Percentiles rank a stretch among this genome's conserved stretches.
Conservation (phyloP, 2,888 invertebrate species). For the Dynastes hyllus region DNA sequence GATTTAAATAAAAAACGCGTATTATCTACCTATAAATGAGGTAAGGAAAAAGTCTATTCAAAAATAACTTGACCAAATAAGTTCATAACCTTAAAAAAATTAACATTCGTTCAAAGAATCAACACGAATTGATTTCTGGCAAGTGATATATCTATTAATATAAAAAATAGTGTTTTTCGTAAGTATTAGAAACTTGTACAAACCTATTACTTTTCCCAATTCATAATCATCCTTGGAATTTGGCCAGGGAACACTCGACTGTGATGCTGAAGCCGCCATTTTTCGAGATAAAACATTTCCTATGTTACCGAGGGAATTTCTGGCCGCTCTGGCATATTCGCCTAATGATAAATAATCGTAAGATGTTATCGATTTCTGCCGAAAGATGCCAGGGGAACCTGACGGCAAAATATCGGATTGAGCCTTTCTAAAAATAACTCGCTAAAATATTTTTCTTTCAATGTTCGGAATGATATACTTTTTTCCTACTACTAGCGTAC, state of each 20-base stretch:
- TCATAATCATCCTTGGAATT: slow-evolving; percentile 95
- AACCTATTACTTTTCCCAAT: slow-evolving; percentile 94
- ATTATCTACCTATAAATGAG: background rate
- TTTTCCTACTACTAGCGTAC: slow-evolving; percentile 69
- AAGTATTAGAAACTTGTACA: slow-evolving; percentile 66
- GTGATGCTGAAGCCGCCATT: slow-evolving; percentile 75
- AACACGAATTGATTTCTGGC: slow-evolving; percentile 15
- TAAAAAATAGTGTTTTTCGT: background rate
- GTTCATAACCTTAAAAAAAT: slow-evolving; percentile 52
- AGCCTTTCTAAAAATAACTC: slow-evolving; percentile 73
- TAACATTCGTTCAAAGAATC: slow-evolving; percentile 4
- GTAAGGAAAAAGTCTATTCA: slow-evolving; percentile 20
- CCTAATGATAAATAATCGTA: slow-evolving; percentile 70
- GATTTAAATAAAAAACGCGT: background rate
- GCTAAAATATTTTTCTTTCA: slow-evolving; percentile 47
- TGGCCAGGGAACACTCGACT: slow-evolving; percentile 81
- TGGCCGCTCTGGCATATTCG: slow-evolving; percentile 69
- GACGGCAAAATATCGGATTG: slow-evolving; percentile 77
- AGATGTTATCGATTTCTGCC: slow-evolving; percentile 64
- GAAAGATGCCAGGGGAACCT: slow-evolving; percentile 77
- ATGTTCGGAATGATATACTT: slow-evolving; percentile 63
- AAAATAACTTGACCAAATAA: slow-evolving; percentile 50
- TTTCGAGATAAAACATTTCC: slow-evolving; percentile 76
- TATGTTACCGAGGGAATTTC: slow-evolving; percentile 71
- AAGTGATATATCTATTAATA: slow-evolving; percentile 3